Base-by-base conservation (phyloP, 2,888 invertebrate genomes). In the Spodoptera exigua region DNA sequence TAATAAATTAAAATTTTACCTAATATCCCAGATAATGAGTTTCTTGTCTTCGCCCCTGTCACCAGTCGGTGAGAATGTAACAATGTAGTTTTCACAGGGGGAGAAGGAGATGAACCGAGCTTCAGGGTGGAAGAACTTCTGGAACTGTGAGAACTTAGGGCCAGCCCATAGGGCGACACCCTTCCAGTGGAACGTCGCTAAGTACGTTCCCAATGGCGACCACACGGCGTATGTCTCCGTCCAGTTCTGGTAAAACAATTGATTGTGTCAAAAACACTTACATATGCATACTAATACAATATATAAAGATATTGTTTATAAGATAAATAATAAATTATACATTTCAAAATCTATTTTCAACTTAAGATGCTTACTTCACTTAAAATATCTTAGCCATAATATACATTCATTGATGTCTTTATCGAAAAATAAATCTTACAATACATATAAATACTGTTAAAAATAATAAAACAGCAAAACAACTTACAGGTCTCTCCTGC, bases 81-180 rank as follows among this genome's bases (percentile, higher is more conserved):
- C 98, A 69, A 99, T 91, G 88, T 99, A 99, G 82, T 98, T 98
- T 94, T 99, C 99, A 89, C 98, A 98, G 0, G 99, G 99, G 10
- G 99, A 99, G 91, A 99, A 99, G 80, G 99, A 99, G 62, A 99
- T 98, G 81, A 98, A 98, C 81, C 99, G 97, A 0, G 99, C 99
- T 70, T 97, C 97, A 0, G 96, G 95, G 82, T 99, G 99, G 60
- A 96, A 96, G 89, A 99, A 99, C 84, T 97, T 97, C 87, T 97
- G 98, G 82, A 99, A 97, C 89, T 99, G 98, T 0, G 96, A 95
- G 92, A 98, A 99, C 80, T 96, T 96, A 18, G 98, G 98, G 0
- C 99, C 99, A 14, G 99, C 99, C 99, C 99, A 99, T 44, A 99
- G 94, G 0, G 98, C 99, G 48, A 99, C 98, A 56, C 99, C 99